Percentiles rank a stretch among this genome's conserved stretches.
Evolutionary conservation across 2,113 vertebrate genomes (phyloP).

Genomic region (Cynopterus brachyotis): DNA sequence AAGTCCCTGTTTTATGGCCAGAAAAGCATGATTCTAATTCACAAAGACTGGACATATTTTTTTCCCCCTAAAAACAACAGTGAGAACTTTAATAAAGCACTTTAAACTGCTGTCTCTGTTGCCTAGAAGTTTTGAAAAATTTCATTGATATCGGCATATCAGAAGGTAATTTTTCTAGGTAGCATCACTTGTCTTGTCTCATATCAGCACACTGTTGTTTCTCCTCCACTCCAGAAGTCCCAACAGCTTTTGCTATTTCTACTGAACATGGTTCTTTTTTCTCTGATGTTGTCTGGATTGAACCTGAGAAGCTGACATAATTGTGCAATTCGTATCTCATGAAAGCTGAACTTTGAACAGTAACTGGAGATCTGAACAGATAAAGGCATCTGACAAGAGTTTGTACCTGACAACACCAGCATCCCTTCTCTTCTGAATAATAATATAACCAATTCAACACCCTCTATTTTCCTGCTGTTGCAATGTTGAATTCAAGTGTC

Average conservation of each 20-base stretch:
- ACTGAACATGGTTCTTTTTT: constrained; percentile 54
- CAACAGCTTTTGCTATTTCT: constrained; percentile 53
- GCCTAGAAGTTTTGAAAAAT: constrained; percentile 22
- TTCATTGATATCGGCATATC: neutral
- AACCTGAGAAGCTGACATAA: constrained; percentile 65
- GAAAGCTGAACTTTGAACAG: constrained; percentile 72
- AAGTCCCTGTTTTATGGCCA: neutral
- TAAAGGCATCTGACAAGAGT: constrained; percentile 69
- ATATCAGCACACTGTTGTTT: neutral
- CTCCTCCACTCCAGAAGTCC: constrained; percentile 26
- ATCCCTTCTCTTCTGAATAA: constrained; percentile 58
- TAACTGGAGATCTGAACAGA: constrained; percentile 61
- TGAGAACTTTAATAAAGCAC: neutral
- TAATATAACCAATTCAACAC: constrained; percentile 27
- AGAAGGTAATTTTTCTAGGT: constrained; percentile 39
- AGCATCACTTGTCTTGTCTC: constrained; percentile 15
- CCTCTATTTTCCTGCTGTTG: constrained; percentile 31
- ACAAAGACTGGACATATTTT: neutral
- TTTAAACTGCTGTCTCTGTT: neutral
- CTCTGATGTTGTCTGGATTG: constrained; percentile 54
- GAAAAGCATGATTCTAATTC: neutral
- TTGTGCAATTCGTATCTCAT: constrained; percentile 60
- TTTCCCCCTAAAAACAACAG: neutral
- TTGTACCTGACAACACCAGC: constrained; percentile 61
- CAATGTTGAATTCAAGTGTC: constrained; percentile 70